phyloP scores from a whole-genome alignment of 2,797 vertebrate species.

The Coranthus polyacanthus region DNA sequence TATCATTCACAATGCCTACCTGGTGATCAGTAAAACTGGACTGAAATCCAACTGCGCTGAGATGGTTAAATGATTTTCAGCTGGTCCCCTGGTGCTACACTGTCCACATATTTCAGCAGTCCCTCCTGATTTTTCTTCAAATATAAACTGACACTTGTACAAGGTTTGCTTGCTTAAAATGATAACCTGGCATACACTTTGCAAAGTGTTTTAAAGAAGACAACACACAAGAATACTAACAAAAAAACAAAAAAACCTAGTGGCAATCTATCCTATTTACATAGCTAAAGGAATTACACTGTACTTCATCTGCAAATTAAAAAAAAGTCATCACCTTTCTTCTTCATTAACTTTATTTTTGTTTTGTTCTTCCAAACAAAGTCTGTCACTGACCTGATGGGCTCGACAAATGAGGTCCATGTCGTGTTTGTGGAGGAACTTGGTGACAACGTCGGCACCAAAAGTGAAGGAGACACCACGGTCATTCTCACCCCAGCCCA shows the following conservation, averaged over 20 bases:
- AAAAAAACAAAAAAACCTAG: not conserved
- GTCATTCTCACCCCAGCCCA: constrained; percentile 89
- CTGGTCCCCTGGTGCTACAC: not conserved
- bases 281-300: too few relatives aligned
- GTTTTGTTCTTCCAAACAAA: not conserved
- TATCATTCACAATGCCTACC: constrained; percentile 11
- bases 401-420: constrained; percentile 90
- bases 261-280: not conserved
- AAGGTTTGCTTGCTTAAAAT: not conserved
- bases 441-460: constrained; percentile 87
- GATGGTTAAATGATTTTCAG: not conserved
- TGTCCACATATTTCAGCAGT: constrained; percentile 19
- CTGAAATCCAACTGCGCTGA: constrained; percentile 17
- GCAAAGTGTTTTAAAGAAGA: not conserved
- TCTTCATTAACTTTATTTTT: not conserved
- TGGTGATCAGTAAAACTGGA: constrained; percentile 26
- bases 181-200: not conserved
- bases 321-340: too few relatives aligned
- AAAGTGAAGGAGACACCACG: constrained; percentile 89
- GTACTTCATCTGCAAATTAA: too few relatives aligned
- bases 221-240: not conserved
- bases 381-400: constrained; percentile 82
- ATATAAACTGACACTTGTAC: constrained; percentile 15
- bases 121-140: constrained; percentile 26
- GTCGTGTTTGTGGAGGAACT: constrained; percentile 89